Base-by-base conservation (phyloP, 2,797 vertebrate genomes). In the Ptychobarbus kaznakovi region DNA sequence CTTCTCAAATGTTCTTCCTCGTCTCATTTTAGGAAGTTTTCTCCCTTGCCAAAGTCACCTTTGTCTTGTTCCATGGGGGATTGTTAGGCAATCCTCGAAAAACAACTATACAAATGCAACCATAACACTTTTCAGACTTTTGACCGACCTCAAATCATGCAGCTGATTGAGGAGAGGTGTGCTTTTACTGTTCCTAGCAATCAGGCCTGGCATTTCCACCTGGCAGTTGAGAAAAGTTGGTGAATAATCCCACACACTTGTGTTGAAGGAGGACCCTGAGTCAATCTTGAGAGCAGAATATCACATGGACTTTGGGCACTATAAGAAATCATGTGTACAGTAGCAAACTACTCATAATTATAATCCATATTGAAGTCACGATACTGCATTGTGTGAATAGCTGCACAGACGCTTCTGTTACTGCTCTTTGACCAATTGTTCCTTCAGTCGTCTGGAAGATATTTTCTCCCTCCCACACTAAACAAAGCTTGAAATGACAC, bases 381-480 rank as follows among this genome's bases (percentile, higher is more conserved):
- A 28, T 44, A 73, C 44, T 49, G 68, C 10, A n/a, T 75, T 70
- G 13, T 44, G 49, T 44, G 44, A 40, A 61, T 4, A 76, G 53
- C 40, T n/a, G 22, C 66, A 65, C 3, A 6, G 61, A 78, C 63
- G 18, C 40, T 22, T 12, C 40, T 63, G 68, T 10, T 68, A 20
- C 58, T 68, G 13, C 69, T 76, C 22, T 86, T 56, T 38, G 22
- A 38, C 68, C 46, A 12, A 44, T 84, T 66, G 78, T 79, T 42
- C 81, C 28, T 63, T 56, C 13, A 28, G 66, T 84, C 61, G 32
- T 69, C 49, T 38, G 40, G 25, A 68, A 65, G 80, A 72, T 46
- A 58, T 25, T 76, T 68, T 51, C 28, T 61, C 76, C 51, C 84
- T 86, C 84, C 74, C 61, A 89, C 81, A 86, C 35, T 84, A 75